Percentiles rank a stretch among this genome's conserved stretches.
Conservation (phyloP, 2,888 invertebrate species). For the Eutolmus rufibarbis region DNA sequence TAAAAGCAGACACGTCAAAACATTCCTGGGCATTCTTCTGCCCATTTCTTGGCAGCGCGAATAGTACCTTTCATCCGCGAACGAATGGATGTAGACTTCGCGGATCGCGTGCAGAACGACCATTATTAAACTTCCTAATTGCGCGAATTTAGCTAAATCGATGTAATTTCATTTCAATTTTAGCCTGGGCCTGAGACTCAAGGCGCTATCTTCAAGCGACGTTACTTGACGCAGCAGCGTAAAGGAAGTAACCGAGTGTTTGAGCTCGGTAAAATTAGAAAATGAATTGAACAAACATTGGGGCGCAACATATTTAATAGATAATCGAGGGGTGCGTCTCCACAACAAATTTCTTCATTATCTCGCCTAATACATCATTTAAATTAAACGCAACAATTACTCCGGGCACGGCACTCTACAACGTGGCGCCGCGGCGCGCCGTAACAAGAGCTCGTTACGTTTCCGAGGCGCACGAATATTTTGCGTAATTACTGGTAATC, state of each 20-base stretch:
- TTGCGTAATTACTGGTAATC: neutral
- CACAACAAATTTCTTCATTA: conserved; percentile 20
- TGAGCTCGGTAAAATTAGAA: neutral
- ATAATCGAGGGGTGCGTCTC: neutral
- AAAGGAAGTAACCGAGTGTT: neutral
- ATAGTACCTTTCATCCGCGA: conserved; percentile 5
- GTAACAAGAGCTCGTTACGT: neutral
- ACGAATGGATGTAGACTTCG: conserved; percentile 22
- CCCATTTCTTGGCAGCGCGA: neutral
- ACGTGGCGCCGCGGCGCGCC: neutral
- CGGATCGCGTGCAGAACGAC: conserved; percentile 40
- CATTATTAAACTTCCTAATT: conserved; percentile 41
- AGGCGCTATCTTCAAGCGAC: neutral
- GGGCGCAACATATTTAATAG: neutral
- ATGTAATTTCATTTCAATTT: conserved; percentile 41
- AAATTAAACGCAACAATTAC: neutral
- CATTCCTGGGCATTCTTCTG: neutral
- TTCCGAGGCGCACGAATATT: neutral
- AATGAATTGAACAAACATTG: conserved; percentile 7
- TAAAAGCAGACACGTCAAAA: conserved; percentile 17
- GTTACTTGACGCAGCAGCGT: neutral
- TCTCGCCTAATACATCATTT: conserved; percentile 5
- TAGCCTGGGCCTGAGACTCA: neutral
- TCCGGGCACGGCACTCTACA: neutral
- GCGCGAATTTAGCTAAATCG: conserved; percentile 42